These are phyloP conservation scores for Gymnothorax javanicus DNA, from an alignment of 2,797 vertebrate genomes.

Conservation along the genomic window DNA sequence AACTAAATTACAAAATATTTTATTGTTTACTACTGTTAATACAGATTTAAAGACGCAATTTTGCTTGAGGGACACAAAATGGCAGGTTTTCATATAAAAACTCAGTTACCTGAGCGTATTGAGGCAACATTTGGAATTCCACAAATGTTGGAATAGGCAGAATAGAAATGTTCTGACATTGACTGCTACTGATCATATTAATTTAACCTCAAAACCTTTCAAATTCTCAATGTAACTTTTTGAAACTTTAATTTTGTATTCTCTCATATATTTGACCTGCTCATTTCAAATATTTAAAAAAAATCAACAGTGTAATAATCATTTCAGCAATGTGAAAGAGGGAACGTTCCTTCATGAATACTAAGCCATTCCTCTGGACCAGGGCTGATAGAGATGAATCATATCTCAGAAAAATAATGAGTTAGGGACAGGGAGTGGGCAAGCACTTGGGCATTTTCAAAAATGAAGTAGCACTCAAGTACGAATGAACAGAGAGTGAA, in stretches of 20 bases:
- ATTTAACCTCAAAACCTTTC: neutral
- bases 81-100: too few species aligned
- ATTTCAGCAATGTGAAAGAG: neutral
- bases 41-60: too few species aligned
- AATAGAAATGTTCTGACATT: too few species aligned
- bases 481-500: neutral
- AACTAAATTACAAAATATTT: too few species aligned
- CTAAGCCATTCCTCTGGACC: neutral
- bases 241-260: neutral
- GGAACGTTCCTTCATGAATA: neutral
- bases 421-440: slow-evolving; percentile 49
- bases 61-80: too few species aligned
- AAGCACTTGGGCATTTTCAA: neutral
- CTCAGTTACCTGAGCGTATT: too few species aligned
- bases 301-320: too few species aligned
- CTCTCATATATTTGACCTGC: neutral
- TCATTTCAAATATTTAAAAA: neutral
- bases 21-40: too few species aligned
- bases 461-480: slow-evolving; percentile 11
- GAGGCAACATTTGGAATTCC: too few species aligned
- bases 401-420: slow-evolving; percentile 48
- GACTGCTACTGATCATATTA: neutral
- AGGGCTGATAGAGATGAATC: neutral
- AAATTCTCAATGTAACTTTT: neutral
- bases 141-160: too few species aligned